Percentiles rank a stretch among this genome's conserved stretches.
phyloP scores from a whole-genome alignment of 2,888 invertebrate species.

The Eurytoma adleriae region DNA sequence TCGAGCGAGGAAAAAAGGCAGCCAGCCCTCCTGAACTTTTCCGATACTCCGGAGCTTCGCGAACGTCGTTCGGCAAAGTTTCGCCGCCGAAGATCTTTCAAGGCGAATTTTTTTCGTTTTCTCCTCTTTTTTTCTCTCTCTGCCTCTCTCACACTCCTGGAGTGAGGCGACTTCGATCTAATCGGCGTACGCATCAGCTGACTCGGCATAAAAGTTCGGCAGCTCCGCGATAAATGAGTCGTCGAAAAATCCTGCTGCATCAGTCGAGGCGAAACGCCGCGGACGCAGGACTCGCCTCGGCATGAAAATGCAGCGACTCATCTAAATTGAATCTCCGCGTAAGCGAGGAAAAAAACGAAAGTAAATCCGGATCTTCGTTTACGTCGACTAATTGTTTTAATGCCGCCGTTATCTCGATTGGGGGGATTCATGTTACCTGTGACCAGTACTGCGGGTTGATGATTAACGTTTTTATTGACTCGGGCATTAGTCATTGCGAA shows the following conservation, averaged over 20 bases:
- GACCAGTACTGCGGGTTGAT: too few species aligned
- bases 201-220: conserved; percentile 19
- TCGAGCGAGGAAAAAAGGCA: too few species aligned
- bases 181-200: conserved; percentile 4
- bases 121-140: background rate
- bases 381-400: too few species aligned
- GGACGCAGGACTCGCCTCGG: background rate
- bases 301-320: conserved; percentile 27
- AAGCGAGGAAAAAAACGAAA: background rate
- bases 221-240: conserved; percentile 29
- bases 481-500: too few species aligned
- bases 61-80: too few species aligned
- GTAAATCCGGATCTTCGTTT: too few species aligned
- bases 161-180: background rate
- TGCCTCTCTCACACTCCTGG: background rate
- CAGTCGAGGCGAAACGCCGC: background rate
- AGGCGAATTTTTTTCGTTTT: background rate
- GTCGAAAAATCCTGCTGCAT: conserved; percentile 35
- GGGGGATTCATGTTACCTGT: too few species aligned
- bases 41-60: too few species aligned
- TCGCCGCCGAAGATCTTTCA: too few species aligned
- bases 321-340: conserved; percentile 29
- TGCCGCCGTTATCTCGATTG: too few species aligned
- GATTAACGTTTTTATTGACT: too few species aligned
- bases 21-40: too few species aligned